Percentiles rank a stretch among this genome's conserved stretches.
phyloP scores from a whole-genome alignment of 2,888 invertebrate genomes.

The Cryptocephalus primarius region DNA sequence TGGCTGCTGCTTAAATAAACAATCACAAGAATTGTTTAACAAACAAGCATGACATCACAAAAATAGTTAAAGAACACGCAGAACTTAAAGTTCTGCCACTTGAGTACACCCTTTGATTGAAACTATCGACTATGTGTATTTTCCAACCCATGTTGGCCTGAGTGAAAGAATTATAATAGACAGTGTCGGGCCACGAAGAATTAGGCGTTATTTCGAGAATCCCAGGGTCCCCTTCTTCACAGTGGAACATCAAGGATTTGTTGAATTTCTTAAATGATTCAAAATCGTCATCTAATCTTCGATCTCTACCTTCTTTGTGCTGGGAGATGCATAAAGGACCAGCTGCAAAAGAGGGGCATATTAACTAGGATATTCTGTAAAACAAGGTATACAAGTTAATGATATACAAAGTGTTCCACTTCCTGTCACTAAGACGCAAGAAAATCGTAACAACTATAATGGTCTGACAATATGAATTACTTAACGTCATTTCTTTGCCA shows the following conservation, averaged over 20 bases:
- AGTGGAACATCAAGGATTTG: conserved; percentile 58
- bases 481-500: too few relatives aligned
- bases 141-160: conserved; percentile 94
- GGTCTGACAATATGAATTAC: too few relatives aligned
- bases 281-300: conserved; percentile 69
- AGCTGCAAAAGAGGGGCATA: conserved; percentile 38
- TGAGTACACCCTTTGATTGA: conserved; percentile 31
- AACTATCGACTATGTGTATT: conserved; percentile 79
- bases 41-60: conserved; percentile 15
- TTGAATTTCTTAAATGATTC: conserved; percentile 75
- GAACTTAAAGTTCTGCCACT: not conserved
- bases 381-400: too few relatives aligned
- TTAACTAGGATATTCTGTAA: too few relatives aligned
- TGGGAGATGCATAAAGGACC: conserved; percentile 70
- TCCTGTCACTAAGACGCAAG: too few relatives aligned
- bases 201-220: conserved; percentile 74
- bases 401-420: too few relatives aligned
- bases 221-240: conserved; percentile 64
- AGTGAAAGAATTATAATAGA: conserved; percentile 89
- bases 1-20: conserved; percentile 20
- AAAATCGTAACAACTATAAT: too few relatives aligned
- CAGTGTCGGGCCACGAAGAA: conserved; percentile 79
- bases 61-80: not conserved
- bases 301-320: conserved; percentile 54
- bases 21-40: conserved; percentile 24